These are phyloP conservation scores for Paramisgurnus dabryanus DNA, from an alignment of 2,113 vertebrate genomes.

Conservation along the genomic window DNA sequence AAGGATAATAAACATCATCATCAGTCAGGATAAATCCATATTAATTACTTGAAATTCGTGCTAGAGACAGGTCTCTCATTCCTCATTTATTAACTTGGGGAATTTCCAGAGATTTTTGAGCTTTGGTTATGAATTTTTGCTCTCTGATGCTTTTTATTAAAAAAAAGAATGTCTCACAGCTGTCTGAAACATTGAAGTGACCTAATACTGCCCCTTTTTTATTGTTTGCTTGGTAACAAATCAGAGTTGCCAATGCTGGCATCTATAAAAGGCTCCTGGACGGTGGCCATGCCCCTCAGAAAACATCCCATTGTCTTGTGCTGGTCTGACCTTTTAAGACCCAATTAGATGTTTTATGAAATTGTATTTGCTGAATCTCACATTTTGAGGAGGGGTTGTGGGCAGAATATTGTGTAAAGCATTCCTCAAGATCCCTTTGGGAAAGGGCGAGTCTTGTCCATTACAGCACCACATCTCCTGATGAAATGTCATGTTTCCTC, in stretches of 20 bases:
- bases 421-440: slow-evolving; percentile 26
- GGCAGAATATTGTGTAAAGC: slow-evolving; percentile 10
- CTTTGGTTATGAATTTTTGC: slow-evolving; percentile 2
- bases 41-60: slow-evolving; percentile 30
- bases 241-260: slow-evolving; percentile 33
- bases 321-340: slow-evolving; percentile 49
- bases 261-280: slow-evolving; percentile 21
- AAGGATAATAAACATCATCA: slow-evolving; percentile 15
- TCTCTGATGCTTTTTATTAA: slow-evolving; percentile 22
- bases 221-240: neutral
- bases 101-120: slow-evolving; percentile 22
- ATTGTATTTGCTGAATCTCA: slow-evolving; percentile 49
- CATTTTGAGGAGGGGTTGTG: slow-evolving; percentile 15
- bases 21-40: slow-evolving; percentile 30
- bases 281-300: slow-evolving; percentile 19
- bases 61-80: slow-evolving; percentile 8
- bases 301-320: slow-evolving; percentile 46
- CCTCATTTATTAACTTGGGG: slow-evolving; percentile 20
- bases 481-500: slow-evolving; percentile 47
- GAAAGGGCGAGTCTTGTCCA: slow-evolving; percentile 40
- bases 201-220: neutral
- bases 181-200: slow-evolving; percentile 15
- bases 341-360: slow-evolving; percentile 50
- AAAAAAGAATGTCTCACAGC: neutral
- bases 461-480: slow-evolving; percentile 28